Evolutionary conservation across 2,113 vertebrate species (phyloP).

Genomic region (Polypterus senegalus): DNA sequence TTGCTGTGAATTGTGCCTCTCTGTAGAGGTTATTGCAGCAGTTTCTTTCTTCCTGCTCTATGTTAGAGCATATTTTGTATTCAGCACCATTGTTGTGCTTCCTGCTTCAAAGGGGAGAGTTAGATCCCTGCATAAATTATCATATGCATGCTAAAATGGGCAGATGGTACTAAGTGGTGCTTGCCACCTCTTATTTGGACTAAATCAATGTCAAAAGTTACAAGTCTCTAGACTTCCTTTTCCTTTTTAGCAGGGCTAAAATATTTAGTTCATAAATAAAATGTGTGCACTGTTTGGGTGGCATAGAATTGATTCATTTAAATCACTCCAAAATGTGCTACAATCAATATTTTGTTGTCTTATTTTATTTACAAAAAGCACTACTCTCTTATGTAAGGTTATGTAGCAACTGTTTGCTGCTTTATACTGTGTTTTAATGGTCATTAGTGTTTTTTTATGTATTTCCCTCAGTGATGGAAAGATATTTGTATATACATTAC

Average conservation of each 20-base stretch:
- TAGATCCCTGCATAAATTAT: constrained; percentile 2
- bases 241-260: neutral
- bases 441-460: too few relatives aligned
- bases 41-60: constrained; percentile 76
- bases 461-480: too few relatives aligned
- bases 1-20: constrained; percentile 20
- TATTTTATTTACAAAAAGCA: too few relatives aligned
- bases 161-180: neutral
- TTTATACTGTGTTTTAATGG: too few relatives aligned
- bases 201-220: neutral
- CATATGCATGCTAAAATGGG: neutral
- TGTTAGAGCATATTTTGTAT: constrained; percentile 80
- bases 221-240: neutral
- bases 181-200: neutral
- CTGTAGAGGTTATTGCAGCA: constrained; percentile 40
- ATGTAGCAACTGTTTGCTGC: too few relatives aligned
- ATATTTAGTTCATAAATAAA: neutral
- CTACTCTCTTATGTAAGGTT: too few relatives aligned
- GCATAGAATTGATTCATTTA: too few relatives aligned
- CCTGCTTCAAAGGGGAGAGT: constrained; percentile 15
- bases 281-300: too few relatives aligned
- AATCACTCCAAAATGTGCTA: too few relatives aligned
- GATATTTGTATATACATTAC: too few relatives aligned
- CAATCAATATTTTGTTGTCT: too few relatives aligned
- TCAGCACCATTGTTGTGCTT: constrained; percentile 77